Base-by-base conservation (phyloP, 1,140 invertebrate species). In the Paracyclopina nana region DNA sequence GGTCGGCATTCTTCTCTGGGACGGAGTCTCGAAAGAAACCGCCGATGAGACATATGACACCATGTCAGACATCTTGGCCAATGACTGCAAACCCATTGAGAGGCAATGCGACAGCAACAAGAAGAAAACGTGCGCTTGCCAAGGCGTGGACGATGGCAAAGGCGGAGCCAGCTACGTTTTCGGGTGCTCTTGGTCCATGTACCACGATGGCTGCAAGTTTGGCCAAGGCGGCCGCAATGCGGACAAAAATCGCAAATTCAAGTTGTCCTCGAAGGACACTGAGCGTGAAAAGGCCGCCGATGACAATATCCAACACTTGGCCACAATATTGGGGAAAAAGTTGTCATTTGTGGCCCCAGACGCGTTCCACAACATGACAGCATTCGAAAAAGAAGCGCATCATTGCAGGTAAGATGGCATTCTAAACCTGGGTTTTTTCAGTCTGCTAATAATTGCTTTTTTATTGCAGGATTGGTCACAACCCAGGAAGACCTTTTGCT, bases 151-250 rank as follows among this genome's bases (percentile, higher is more conserved):
- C 67, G 76, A 82, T 12, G 77, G 85, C 55, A 48, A 40, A 20
- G 83, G 82, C 58, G 90, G 88, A 20, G 86, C 87, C 6, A 91
- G 85, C 45, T 95, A 85, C 67, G 87, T 84, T 53, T 96, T 95
- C 64, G 90, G 90, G 14, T 96, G 90, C 65, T 91, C 87, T 3
- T 95, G 88, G 88, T 91, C 84, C 43, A 94, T 95, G 88, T 95
- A 91, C 67, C 94, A 91, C 68, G 92, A 95, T 65, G 87, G 86
- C 53, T 96, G 88, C 69, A 94, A 94, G 70, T 95, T 88, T 66
- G 85, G 87, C 27, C 74, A 86, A 56, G n/a, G n/a, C n/a, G 91
- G 85, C 57, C 83, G 86, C 69, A 80, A 78, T 53, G 83, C 85
- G 44, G 69, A 86, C n/a, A n/a, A n/a, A n/a, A n/a, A n/a, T n/a